A percentile compares a stretch with the other conserved stretches of the same genome.
Conservation (phyloP, 2,888 invertebrate genomes). For the Masnerella sp. region DNA sequence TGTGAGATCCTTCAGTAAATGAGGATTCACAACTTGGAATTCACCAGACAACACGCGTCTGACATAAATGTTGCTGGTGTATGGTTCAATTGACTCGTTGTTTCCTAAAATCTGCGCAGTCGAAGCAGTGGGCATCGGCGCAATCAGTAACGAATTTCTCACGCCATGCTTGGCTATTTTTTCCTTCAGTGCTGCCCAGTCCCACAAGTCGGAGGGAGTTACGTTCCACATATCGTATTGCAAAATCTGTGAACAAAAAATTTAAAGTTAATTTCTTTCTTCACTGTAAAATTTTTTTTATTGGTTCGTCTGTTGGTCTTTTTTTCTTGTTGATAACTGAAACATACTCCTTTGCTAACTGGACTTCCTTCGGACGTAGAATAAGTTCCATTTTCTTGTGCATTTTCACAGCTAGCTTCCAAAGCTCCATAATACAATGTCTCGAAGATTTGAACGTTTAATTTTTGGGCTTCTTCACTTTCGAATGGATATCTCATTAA, state of each 20-base stretch:
- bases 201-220: conserved; percentile 90
- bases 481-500: conserved; percentile 96
- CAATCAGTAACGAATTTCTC: conserved; percentile 94
- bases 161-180: conserved; percentile 93
- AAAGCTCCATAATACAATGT: conserved; percentile 98
- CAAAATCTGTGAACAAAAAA: conserved; percentile 81
- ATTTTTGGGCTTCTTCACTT: conserved; percentile 87
- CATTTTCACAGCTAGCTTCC: conserved; percentile 96
- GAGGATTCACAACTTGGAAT: conserved; percentile 97
- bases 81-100: conserved; percentile 98
- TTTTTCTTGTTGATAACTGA: conserved; percentile 10
- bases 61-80: conserved; percentile 97
- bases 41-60: conserved; percentile 96
- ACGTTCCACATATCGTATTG: conserved; percentile 99
- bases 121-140: conserved; percentile 99
- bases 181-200: conserved; percentile 90
- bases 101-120: conserved; percentile 99
- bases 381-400: conserved; percentile 90
- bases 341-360: conserved; percentile 89
- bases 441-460: conserved; percentile 98
- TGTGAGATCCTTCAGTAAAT: conserved; percentile 94
- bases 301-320: no score
- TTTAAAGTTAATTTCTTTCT: neutral
- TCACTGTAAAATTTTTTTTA: neutral
- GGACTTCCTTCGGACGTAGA: conserved; percentile 95